phyloP scores from a whole-genome alignment of 2,888 invertebrate species.

The Latheticus oryzae region DNA sequence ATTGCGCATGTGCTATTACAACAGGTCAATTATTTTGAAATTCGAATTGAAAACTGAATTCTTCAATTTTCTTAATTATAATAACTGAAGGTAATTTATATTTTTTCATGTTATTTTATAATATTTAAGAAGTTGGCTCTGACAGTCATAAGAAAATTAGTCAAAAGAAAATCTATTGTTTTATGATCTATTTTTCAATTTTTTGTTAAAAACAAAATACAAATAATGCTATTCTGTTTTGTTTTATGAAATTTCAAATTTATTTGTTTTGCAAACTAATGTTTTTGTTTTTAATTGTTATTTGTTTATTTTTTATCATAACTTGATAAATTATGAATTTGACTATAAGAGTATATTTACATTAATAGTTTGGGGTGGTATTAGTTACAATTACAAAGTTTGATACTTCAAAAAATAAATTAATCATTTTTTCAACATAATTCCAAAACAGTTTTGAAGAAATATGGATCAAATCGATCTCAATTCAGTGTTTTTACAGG shows the following conservation, averaged over 20 bases:
- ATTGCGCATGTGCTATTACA: too few relatives aligned
- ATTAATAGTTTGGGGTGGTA: slow-evolving; percentile 10
- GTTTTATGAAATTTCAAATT: slow-evolving; percentile 1
- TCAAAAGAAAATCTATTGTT: slow-evolving; percentile 30
- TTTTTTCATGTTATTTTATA: too few relatives aligned
- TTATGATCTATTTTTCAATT: slow-evolving; percentile 19
- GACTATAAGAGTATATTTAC: slow-evolving; percentile 14
- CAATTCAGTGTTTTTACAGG: slow-evolving; percentile 9
- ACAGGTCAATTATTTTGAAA: too few relatives aligned
- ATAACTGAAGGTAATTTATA: too few relatives aligned
- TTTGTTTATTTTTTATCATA: slow-evolving; percentile 22
- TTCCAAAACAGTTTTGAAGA: too few relatives aligned
- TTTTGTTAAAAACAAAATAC: slow-evolving; percentile 20
- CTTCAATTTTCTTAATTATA: too few relatives aligned
- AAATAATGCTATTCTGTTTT: slow-evolving; percentile 6
- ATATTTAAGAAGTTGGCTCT: slow-evolving; percentile 9
- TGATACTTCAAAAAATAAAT: neutral
- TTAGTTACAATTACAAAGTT: slow-evolving; percentile 21
- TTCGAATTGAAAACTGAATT: too few relatives aligned
- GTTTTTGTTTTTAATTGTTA: slow-evolving; percentile 1
- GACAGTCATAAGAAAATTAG: slow-evolving; percentile 14
- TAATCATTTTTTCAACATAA: too few relatives aligned
- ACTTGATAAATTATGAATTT: slow-evolving; percentile 19
- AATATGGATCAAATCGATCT: slow-evolving; percentile 18
- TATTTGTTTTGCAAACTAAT: neutral